A percentile compares a stretch with the other conserved stretches of the same genome.
These are phyloP conservation scores for Trichosurus vulpecula DNA, from an alignment of 2,797 vertebrate genomes.

Conservation along the genomic window DNA sequence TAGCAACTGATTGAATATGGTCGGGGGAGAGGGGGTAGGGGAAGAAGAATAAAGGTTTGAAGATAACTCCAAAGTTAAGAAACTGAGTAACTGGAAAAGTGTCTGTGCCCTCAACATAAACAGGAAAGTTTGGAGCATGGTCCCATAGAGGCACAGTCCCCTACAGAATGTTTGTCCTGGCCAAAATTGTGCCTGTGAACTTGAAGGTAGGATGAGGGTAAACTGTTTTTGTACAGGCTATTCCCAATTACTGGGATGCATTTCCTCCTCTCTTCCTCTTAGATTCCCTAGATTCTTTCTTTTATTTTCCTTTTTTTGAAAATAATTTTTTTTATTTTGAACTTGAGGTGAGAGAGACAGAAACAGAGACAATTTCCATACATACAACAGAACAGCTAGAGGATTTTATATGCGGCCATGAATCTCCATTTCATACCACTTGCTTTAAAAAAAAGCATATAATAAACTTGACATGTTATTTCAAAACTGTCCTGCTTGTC, in stretches of 20 bases:
- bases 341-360: neutral
- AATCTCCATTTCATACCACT: neutral
- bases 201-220: neutral
- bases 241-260: neutral
- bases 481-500: neutral
- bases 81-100: neutral
- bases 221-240: neutral
- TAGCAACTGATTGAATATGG: neutral
- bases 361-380: neutral
- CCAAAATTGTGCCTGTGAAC: neutral
- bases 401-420: neutral
- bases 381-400: neutral
- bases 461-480: neutral
- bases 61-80: neutral
- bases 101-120: neutral
- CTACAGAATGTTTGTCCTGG: neutral
- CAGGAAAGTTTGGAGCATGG: neutral
- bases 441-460: neutral
- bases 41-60: neutral
- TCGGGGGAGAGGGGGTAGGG: accelerated
- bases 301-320: neutral
- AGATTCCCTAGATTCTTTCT: neutral
- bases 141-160: neutral
- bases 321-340: neutral
- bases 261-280: neutral